These are phyloP conservation scores for Ericerus pela DNA, from an alignment of 1,140 invertebrate genomes.

Conservation along the genomic window DNA sequence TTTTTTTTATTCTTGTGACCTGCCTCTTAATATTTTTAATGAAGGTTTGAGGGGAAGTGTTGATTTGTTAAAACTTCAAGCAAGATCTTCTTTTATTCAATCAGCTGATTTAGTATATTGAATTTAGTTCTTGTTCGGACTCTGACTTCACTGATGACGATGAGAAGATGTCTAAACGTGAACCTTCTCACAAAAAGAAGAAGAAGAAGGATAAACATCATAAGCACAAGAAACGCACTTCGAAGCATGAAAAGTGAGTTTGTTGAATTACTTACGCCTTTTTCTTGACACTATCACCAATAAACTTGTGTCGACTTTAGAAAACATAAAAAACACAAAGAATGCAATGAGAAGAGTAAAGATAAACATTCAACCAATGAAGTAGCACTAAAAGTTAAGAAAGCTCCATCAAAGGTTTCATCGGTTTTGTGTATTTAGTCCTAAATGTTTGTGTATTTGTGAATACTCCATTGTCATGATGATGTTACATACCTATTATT, in stretches of 20 bases:
- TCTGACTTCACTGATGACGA: constrained; percentile 8
- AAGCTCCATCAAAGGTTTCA: too few species aligned
- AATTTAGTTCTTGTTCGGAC: background rate
- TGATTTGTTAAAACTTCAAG: too few species aligned
- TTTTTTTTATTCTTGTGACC: too few species aligned
- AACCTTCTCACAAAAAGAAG: constrained; percentile 32
- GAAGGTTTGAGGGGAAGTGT: too few species aligned
- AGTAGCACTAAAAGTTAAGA: constrained; percentile 31
- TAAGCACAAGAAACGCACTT: constrained; percentile 36
- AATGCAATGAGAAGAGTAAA: constrained; percentile 21
- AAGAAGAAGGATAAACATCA: constrained; percentile 43
- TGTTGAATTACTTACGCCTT: background rate
- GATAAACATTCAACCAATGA: constrained; percentile 20
- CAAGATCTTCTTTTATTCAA: too few species aligned
- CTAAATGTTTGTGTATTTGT: too few species aligned
- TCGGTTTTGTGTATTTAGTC: too few species aligned
- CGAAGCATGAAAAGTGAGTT: constrained; percentile 22
- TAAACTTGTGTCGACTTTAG: constrained; percentile 21
- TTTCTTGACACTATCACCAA: background rate
- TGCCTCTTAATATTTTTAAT: too few species aligned
- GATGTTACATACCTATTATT: too few species aligned
- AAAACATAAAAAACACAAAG: constrained; percentile 37
- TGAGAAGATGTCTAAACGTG: constrained; percentile 15
- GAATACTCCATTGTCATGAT: too few species aligned
- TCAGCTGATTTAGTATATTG: too few species aligned